phyloP scores from a whole-genome alignment of 64 coral and sea anemone genomes.

The Astreopora myriophthalma region DNA sequence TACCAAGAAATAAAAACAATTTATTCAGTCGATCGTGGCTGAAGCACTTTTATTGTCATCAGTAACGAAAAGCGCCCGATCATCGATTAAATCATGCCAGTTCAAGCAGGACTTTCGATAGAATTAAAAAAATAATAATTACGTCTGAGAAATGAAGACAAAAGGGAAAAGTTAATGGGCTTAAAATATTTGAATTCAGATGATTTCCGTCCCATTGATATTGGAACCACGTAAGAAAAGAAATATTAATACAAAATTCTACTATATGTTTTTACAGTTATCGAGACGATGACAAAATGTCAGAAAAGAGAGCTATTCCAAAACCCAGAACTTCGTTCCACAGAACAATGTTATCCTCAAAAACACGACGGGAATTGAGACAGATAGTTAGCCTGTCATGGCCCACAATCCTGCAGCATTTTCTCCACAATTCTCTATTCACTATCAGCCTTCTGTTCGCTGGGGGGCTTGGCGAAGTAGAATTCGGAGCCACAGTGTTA shows the following conservation, averaged over 20 bases:
- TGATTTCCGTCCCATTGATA: background rate
- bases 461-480: background rate
- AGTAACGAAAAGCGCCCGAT: background rate
- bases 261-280: background rate
- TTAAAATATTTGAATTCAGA: too few species aligned
- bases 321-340: background rate
- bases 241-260: background rate
- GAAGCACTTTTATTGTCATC: background rate
- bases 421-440: background rate
- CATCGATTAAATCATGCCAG: background rate
- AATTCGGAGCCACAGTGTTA: background rate
- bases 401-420: background rate
- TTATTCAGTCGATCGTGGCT: background rate
- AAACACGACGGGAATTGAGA: background rate
- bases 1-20: background rate
- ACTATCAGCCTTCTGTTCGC: background rate
- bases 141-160: too few species aligned
- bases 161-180: too few species aligned
- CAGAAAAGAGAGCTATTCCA: background rate
- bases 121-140: too few species aligned
- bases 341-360: background rate
- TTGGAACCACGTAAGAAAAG: background rate
- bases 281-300: background rate
- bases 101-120: too few species aligned
- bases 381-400: slow-evolving; percentile 6